phyloP scores from a whole-genome alignment of 1,140 invertebrate genomes.

The Lethrus apterus region DNA sequence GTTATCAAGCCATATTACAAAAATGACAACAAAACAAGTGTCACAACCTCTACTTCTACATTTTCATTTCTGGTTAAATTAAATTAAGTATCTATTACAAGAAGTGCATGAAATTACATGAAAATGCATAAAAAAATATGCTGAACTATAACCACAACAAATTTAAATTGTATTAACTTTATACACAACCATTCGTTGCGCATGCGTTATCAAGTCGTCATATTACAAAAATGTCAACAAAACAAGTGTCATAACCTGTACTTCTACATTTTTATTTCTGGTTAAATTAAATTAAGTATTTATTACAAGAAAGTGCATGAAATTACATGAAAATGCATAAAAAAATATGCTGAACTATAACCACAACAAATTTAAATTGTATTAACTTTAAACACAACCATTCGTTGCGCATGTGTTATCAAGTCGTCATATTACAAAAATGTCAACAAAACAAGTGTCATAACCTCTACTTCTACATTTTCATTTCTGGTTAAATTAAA shows the following conservation, averaged over 20 bases:
- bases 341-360: neutral
- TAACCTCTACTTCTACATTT: neutral
- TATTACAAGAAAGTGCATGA: neutral
- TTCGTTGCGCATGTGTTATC: neutral
- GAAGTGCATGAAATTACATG: neutral
- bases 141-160: neutral
- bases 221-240: neutral
- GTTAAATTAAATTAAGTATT: too few species aligned
- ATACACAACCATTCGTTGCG: neutral
- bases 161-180: neutral
- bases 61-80: too few species aligned
- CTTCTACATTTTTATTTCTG: too few species aligned
- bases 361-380: neutral
- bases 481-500: neutral
- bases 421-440: neutral
- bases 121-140: neutral
- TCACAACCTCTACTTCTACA: too few species aligned
- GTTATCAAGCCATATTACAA: neutral
- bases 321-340: neutral
- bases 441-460: neutral
- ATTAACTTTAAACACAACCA: neutral
- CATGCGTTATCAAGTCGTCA: neutral
- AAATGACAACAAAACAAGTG: neutral
- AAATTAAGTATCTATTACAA: too few species aligned
- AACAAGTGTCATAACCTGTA: too few species aligned